A percentile compares a stretch with the other conserved stretches of the same genome.
These are phyloP conservation scores for Blomia tropicalis DNA, from an alignment of 2,888 invertebrate species.

Conservation along the genomic window DNA sequence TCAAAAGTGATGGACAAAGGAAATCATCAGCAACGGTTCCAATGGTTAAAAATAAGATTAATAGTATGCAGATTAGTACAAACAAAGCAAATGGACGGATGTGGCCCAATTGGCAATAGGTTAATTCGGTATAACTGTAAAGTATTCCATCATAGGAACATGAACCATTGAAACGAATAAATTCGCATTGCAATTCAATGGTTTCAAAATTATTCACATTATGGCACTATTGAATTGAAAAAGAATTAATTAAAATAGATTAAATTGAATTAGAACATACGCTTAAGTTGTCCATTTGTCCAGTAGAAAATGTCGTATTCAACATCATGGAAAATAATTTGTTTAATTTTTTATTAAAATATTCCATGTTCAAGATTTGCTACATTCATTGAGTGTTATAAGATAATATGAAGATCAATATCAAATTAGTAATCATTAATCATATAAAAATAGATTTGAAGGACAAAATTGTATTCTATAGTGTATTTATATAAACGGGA, in stretches of 20 bases:
- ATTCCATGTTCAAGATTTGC: no score
- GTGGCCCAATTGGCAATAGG: conserved; percentile 19
- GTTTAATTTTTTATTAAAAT: no score
- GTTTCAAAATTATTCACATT: not conserved
- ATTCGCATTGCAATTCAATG: conserved; percentile 5
- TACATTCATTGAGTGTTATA: no score
- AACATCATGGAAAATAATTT: no score
- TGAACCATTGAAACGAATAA: not conserved
- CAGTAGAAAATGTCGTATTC: no score
- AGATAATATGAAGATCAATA: no score
- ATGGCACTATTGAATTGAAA: conserved; percentile 1
- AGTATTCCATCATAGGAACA: conserved; percentile 22
- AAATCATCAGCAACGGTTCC: conserved; percentile 45
- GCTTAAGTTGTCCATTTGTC: no score
- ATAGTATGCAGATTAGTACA: conserved; percentile 30
- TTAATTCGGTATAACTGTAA: conserved; percentile 13
- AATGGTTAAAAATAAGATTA: conserved; percentile 42
- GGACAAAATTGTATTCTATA: no score
- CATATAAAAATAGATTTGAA: no score
- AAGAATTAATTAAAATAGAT: no score
- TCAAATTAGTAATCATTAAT: no score
- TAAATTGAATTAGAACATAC: not conserved
- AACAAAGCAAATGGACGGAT: not conserved
- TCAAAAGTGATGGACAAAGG: conserved; percentile 43
- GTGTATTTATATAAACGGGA: no score